Conservation (phyloP, 2,113 vertebrate genomes). For the Scolopax mira region DNA sequence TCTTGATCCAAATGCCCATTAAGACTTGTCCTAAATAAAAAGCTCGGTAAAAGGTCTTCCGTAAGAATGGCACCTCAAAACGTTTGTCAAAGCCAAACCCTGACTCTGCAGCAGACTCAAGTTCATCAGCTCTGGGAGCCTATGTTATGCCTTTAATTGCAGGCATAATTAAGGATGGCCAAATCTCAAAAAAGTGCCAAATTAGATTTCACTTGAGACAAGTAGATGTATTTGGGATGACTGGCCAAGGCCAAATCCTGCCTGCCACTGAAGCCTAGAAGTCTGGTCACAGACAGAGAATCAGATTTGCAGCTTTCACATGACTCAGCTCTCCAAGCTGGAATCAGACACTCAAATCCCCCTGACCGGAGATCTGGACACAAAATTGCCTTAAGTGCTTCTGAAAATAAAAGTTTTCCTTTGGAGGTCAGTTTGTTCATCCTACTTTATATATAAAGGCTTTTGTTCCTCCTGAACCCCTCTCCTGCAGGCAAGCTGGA, state of each 20-base stretch:
- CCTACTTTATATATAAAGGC: not conserved
- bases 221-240: conserved; percentile 27
- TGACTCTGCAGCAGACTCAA: not conserved
- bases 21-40: conserved; percentile 30
- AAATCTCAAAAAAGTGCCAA: conserved; percentile 43
- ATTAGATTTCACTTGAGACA: conserved; percentile 53
- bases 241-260: not conserved
- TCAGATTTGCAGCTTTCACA: conserved; percentile 33
- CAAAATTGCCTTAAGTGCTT: not conserved
- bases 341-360: not conserved
- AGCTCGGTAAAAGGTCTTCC: not conserved
- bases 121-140: not conserved
- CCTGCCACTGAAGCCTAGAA: not conserved
- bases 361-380: not conserved
- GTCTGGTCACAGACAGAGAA: not conserved
- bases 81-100: not conserved
- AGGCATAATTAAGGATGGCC: not conserved
- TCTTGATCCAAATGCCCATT: not conserved
- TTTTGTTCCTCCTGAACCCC: not conserved
- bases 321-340: conserved; percentile 22
- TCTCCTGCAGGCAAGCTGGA: not conserved
- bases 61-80: not conserved
- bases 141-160: conserved; percentile 8
- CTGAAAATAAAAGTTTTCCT: not conserved
- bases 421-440: not conserved